A percentile compares a stretch with the other conserved stretches of the same genome.
Evolutionary conservation across 2,113 vertebrate species (phyloP).

Genomic region (Fulmarus glacialis): DNA sequence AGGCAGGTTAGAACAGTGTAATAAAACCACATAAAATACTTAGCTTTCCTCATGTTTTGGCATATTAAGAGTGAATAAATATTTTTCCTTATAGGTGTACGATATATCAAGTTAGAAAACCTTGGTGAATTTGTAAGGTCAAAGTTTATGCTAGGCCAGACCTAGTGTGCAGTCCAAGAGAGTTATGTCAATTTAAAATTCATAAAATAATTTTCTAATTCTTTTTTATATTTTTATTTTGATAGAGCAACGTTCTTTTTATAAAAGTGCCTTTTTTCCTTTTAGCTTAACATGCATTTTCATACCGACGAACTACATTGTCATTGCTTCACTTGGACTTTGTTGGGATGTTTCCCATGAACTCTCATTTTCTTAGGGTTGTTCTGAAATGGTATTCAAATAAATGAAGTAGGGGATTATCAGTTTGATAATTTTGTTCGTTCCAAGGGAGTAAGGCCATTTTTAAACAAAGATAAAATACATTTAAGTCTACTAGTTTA

Average conservation of each 20-base stretch:
- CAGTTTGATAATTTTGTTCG: background rate
- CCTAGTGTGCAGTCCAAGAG: background rate
- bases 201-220: background rate
- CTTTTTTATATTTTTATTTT: background rate
- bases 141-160: background rate
- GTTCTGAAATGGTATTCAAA: background rate
- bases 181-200: background rate
- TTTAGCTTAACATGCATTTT: background rate
- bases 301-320: background rate
- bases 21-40: background rate
- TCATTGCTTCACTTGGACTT: background rate
- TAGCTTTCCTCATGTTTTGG: background rate
- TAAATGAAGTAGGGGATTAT: background rate
- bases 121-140: background rate
- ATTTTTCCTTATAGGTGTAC: background rate
- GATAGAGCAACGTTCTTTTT: background rate
- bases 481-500: background rate
- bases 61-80: background rate
- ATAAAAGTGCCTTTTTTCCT: background rate
- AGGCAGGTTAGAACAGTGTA: background rate
- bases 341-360: background rate
- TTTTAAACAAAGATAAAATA: background rate
- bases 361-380: background rate
- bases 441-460: background rate
- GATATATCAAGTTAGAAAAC: background rate